phyloP scores from a whole-genome alignment of 1,140 invertebrate genomes.

The Caenorhabditis remanei region DNA sequence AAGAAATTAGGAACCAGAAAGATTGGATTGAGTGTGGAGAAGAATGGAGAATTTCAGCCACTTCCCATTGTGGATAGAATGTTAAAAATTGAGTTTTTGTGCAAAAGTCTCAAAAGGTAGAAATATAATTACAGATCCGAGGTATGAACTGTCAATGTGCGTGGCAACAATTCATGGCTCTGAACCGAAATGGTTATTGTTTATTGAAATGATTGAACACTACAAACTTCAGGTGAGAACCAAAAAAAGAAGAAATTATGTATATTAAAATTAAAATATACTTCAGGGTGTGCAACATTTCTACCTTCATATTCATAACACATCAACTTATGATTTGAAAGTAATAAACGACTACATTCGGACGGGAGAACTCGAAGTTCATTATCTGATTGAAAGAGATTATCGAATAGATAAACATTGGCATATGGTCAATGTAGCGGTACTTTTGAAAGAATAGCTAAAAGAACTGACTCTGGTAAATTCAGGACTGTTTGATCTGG shows the following conservation, averaged over 20 bases:
- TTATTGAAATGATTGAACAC: constrained; percentile 29
- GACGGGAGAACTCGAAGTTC: constrained; percentile 45
- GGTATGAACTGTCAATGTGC: constrained; percentile 17
- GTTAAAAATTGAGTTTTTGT: neutral
- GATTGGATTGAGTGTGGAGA: neutral
- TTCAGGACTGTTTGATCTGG: constrained; percentile 20
- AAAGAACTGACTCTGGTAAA: too few relatives aligned
- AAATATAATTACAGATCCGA: neutral
- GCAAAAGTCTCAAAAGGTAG: neutral
- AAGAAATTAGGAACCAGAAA: neutral
- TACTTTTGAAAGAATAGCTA: neutral
- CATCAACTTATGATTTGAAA: neutral
- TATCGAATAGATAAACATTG: neutral
- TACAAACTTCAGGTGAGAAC: constrained; percentile 32
- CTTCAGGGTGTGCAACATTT: constrained; percentile 18
- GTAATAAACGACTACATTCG: constrained; percentile 13
- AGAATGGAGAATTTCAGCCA: neutral
- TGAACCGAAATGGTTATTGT: constrained; percentile 39
- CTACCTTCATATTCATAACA: neutral
- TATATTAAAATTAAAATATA: neutral
- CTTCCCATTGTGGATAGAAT: constrained; percentile 31
- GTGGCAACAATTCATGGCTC: neutral
- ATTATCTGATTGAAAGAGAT: constrained; percentile 14
- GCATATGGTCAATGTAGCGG: constrained; percentile 16
- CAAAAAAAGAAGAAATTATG: neutral